These are phyloP conservation scores for Caenorhabditis panamensis DNA, from an alignment of 2,888 invertebrate species.

Conservation along the genomic window DNA sequence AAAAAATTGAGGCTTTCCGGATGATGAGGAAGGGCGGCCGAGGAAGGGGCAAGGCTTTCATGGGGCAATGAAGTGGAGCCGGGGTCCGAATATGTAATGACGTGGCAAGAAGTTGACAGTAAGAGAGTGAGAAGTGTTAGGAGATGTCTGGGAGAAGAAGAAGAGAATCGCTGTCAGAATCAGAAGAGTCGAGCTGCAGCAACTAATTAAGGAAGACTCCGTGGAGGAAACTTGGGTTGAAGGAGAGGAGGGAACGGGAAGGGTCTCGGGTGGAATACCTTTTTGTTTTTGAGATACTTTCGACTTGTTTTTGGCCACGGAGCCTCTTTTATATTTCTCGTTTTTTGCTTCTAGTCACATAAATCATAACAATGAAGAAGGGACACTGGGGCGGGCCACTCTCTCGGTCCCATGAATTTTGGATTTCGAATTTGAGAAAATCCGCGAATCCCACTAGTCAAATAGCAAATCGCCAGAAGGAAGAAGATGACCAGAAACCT, in stretches of 20 bases:
- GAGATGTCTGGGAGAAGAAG: not conserved
- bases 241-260: not conserved
- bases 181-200: slow-evolving; percentile 13
- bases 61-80: not conserved
- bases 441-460: no score
- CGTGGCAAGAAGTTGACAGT: slow-evolving; percentile 19
- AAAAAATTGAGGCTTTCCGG: slow-evolving; percentile 59
- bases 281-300: slow-evolving; percentile 13
- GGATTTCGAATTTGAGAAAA: slow-evolving; percentile 21
- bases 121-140: not conserved
- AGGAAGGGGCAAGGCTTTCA: slow-evolving; percentile 30
- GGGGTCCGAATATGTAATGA: slow-evolving; percentile 49
- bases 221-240: no score
- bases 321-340: slow-evolving; percentile 14
- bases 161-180: slow-evolving; percentile 33
- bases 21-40: slow-evolving; percentile 32
- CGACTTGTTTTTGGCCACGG: slow-evolving; percentile 4
- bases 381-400: not conserved
- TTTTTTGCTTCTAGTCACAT: slow-evolving; percentile 32
- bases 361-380: slow-evolving; percentile 45
- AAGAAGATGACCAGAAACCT: slow-evolving; percentile 18
- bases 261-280: not conserved
- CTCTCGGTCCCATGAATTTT: slow-evolving; percentile 23
- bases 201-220: slow-evolving; percentile 17
- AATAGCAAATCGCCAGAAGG: no score